Percentiles rank a stretch among this genome's conserved stretches.
Evolutionary conservation across 2,888 invertebrate genomes (phyloP).

Genomic region (Lycaena phlaeas): DNA sequence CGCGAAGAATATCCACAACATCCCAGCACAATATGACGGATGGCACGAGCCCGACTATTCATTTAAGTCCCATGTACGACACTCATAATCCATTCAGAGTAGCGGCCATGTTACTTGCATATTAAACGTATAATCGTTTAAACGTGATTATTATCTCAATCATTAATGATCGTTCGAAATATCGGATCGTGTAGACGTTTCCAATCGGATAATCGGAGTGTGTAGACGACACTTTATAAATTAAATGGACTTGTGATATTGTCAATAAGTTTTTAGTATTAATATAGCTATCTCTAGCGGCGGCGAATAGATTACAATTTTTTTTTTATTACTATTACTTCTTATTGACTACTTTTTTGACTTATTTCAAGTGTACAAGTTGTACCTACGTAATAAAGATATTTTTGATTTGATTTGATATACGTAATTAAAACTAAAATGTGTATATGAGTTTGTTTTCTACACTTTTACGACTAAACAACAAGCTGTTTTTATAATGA

Average conservation of each 20-base stretch:
- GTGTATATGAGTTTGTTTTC: too few species aligned
- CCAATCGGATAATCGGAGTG: background rate
- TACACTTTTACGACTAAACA: too few species aligned
- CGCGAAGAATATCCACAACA: constrained; percentile 26
- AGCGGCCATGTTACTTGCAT: constrained; percentile 11
- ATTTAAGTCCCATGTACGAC: constrained; percentile 54
- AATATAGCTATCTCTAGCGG: too few species aligned
- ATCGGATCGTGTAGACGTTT: background rate
- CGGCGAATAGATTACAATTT: too few species aligned
- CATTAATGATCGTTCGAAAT: background rate
- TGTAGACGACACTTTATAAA: background rate
- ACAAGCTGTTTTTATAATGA: too few species aligned
- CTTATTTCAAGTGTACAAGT: too few species aligned
- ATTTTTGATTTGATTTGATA: too few species aligned
- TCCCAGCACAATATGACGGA: constrained; percentile 36
- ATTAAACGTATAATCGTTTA: constrained; percentile 17
- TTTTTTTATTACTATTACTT: too few species aligned
- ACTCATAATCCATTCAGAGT: constrained; percentile 57
- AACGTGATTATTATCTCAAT: constrained; percentile 8
- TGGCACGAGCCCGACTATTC: constrained; percentile 42
- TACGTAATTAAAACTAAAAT: too few species aligned
- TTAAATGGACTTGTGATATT: background rate
- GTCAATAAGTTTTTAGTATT: too few species aligned
- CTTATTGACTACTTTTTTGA: too few species aligned
- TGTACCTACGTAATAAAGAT: too few species aligned